A percentile compares a stretch with the other conserved stretches of the same genome.
Conservation (phyloP, 2,113 vertebrate genomes). For the Colius striatus region DNA sequence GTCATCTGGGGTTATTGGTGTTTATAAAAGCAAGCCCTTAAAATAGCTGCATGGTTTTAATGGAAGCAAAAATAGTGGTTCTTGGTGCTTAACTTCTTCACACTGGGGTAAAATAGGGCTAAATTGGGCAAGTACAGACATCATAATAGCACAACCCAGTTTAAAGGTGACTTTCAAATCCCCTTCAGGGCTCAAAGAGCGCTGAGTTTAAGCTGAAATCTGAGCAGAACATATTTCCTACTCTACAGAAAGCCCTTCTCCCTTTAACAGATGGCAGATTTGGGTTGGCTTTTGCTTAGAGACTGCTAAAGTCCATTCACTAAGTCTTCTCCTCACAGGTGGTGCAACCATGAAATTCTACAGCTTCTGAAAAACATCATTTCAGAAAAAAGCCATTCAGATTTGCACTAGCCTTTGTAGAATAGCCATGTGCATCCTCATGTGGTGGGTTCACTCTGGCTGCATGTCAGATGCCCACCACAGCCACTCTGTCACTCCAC, state of each 20-base stretch:
- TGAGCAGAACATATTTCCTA: neutral
- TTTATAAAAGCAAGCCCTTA: conserved; percentile 36
- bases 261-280: neutral
- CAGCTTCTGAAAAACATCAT: neutral
- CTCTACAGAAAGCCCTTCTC: neutral
- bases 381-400: neutral
- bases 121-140: neutral
- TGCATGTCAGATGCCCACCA: neutral
- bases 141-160: conserved; percentile 4
- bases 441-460: neutral
- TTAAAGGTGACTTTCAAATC: conserved; percentile 32
- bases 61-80: conserved; percentile 4
- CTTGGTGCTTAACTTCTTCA: neutral
- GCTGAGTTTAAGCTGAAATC: neutral
- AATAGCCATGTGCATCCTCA: neutral
- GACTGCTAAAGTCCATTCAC: neutral
- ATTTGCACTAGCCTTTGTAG: neutral
- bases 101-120: neutral
- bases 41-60: conserved; percentile 44
- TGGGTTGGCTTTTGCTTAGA: neutral
- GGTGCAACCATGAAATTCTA: neutral
- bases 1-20: conserved; percentile 31
- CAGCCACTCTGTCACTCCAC: neutral
- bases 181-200: neutral
- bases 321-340: neutral